These are phyloP conservation scores for Hybognathus amarus DNA, from an alignment of 2,797 vertebrate genomes.

Conservation along the genomic window DNA sequence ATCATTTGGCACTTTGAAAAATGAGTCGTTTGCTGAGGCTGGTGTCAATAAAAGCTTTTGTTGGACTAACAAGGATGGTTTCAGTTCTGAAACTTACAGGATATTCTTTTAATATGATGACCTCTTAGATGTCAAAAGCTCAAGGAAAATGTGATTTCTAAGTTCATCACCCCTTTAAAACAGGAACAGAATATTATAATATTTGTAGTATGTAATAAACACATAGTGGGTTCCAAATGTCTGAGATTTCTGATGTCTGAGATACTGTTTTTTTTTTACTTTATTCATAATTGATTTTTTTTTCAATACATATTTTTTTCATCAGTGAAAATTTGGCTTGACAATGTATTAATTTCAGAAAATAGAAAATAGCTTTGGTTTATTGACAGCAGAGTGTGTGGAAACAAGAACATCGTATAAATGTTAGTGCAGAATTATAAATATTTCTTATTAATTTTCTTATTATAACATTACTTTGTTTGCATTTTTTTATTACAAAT, in stretches of 20 bases:
- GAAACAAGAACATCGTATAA: not conserved
- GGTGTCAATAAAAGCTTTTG: too few relatives aligned
- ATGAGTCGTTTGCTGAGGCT: too few relatives aligned
- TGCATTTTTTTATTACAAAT: not conserved
- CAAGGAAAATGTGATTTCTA: too few relatives aligned
- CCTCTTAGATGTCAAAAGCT: too few relatives aligned
- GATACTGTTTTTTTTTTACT: not conserved
- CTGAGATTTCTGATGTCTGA: not conserved
- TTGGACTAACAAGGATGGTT: too few relatives aligned
- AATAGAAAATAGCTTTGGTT: not conserved
- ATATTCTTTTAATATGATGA: too few relatives aligned
- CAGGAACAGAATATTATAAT: not conserved
- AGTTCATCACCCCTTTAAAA: too few relatives aligned
- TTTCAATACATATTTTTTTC: not conserved
- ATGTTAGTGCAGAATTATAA: not conserved
- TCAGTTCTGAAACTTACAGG: too few relatives aligned
- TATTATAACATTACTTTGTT: not conserved
- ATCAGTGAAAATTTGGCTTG: not conserved
- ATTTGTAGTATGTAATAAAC: conserved; percentile 4
- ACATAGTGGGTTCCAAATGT: not conserved
- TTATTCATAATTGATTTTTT: not conserved
- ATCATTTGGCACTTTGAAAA: too few relatives aligned
- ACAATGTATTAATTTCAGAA: not conserved
- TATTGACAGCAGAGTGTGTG: not conserved
- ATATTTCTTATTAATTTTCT: not conserved